phyloP scores from a whole-genome alignment of 2,797 vertebrate genomes.

The Trachops cirrhosus region DNA sequence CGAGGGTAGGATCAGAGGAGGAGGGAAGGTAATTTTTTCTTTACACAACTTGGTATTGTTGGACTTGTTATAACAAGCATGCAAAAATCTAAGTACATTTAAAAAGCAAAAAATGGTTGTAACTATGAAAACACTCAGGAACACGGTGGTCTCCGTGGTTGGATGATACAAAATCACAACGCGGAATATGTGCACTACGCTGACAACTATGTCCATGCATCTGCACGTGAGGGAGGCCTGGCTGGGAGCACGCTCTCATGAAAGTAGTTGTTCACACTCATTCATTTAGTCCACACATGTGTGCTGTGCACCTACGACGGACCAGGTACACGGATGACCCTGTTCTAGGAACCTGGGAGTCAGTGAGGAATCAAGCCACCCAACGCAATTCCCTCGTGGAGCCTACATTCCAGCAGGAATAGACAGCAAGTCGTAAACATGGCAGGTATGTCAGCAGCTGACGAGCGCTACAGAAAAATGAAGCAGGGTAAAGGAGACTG shows the following conservation, averaged over 20 bases:
- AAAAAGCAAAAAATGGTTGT: background rate
- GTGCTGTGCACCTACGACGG: background rate
- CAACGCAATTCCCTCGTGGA: background rate
- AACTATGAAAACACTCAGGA: slow-evolving; percentile 9
- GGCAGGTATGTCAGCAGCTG: background rate
- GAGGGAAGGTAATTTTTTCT: background rate
- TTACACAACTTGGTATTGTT: background rate
- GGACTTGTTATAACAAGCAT: background rate
- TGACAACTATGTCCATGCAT: background rate
- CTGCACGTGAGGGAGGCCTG: background rate
- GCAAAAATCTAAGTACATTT: background rate
- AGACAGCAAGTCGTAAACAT: background rate
- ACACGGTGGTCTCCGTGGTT: background rate
- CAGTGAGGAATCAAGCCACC: background rate
- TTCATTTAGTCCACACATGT: background rate
- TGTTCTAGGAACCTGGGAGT: background rate
- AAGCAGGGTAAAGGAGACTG: background rate
- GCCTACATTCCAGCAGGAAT: background rate
- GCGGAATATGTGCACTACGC: background rate
- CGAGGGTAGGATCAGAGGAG: background rate
- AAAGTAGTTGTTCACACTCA: background rate
- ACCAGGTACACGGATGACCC: background rate
- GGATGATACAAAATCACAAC: background rate
- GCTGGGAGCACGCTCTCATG: background rate
- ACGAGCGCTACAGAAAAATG: background rate